These are phyloP conservation scores for Dicyrtomina minuta DNA, from an alignment of 2,888 invertebrate species.

Conservation along the genomic window DNA sequence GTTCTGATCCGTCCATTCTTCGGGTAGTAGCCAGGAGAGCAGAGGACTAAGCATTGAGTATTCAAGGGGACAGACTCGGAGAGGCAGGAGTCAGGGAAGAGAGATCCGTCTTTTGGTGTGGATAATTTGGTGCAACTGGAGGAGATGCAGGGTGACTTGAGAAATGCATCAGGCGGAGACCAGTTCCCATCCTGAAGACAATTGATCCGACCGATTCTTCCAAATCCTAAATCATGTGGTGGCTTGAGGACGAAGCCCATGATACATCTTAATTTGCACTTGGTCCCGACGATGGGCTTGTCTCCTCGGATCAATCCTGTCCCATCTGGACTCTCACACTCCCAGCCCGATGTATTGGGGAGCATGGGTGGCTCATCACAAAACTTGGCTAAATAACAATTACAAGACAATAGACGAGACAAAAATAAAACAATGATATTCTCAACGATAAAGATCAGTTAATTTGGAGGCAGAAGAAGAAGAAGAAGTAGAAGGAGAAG, in stretches of 20 bases:
- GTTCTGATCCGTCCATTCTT: constrained; percentile 53
- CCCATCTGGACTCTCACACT: constrained; percentile 48
- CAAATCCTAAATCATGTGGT: constrained; percentile 32
- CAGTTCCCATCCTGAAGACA: constrained; percentile 50
- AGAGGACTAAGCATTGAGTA: constrained; percentile 54
- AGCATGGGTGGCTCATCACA: constrained; percentile 49
- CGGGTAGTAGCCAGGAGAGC: constrained; percentile 53
- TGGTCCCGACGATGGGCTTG: constrained; percentile 44
- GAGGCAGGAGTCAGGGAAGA: constrained; percentile 61
- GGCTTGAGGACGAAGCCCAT: constrained; percentile 41
- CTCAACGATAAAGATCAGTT: neutral
- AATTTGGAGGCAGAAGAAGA: constrained; percentile 1
- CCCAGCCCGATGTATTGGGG: constrained; percentile 49
- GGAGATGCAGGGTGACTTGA: constrained; percentile 41
- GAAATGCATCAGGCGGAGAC: constrained; percentile 44
- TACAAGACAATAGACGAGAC: constrained; percentile 21
- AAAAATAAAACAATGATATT: constrained; percentile 19
- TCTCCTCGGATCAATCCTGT: constrained; percentile 17
- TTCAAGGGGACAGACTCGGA: constrained; percentile 59
- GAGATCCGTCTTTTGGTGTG: constrained; percentile 60
- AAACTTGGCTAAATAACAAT: constrained; percentile 42
- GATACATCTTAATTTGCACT: constrained; percentile 48
- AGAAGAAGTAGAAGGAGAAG: neutral
- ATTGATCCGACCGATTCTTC: constrained; percentile 33
- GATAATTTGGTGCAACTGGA: constrained; percentile 59